These are phyloP conservation scores for Trissolcus japonicus DNA, from an alignment of 2,888 invertebrate genomes.

Conservation along the genomic window DNA sequence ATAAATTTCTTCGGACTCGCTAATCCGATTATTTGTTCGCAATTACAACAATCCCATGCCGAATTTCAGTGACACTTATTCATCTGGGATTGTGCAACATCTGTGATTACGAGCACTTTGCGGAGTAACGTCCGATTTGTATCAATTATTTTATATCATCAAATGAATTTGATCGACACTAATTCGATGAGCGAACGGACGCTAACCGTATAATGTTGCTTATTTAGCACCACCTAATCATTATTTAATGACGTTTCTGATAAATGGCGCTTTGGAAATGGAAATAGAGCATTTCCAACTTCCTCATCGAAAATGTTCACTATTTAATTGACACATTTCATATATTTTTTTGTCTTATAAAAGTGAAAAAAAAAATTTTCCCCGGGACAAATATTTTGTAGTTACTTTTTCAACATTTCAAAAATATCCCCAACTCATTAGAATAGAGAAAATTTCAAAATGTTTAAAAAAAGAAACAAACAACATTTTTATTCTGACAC, in stretches of 20 bases:
- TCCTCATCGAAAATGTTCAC: background rate
- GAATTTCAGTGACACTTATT: constrained; percentile 35
- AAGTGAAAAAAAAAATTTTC: too few relatives aligned
- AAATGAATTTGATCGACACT: constrained; percentile 42
- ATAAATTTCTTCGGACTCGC: too few relatives aligned
- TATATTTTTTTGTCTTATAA: too few relatives aligned
- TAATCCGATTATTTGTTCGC: constrained; percentile 17
- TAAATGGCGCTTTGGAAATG: constrained; percentile 38
- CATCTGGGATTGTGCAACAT: constrained; percentile 42
- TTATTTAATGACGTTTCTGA: constrained; percentile 15
- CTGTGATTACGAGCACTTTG: constrained; percentile 41
- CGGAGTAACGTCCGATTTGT: constrained; percentile 42
- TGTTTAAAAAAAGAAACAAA: too few relatives aligned
- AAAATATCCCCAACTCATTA: too few relatives aligned
- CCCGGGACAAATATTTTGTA: too few relatives aligned
- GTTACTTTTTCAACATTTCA: too few relatives aligned
- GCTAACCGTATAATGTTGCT: constrained; percentile 10
- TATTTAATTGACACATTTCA: too few relatives aligned
- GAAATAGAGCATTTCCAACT: constrained; percentile 2
- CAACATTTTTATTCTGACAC: too few relatives aligned
- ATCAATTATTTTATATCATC: constrained; percentile 49
- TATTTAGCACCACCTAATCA: constrained; percentile 16
- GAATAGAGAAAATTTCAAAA: too few relatives aligned
- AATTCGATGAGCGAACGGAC: constrained; percentile 31
- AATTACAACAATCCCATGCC: constrained; percentile 18